Base-by-base conservation (phyloP, 2,888 invertebrate genomes). In the Acleris holmiana region DNA sequence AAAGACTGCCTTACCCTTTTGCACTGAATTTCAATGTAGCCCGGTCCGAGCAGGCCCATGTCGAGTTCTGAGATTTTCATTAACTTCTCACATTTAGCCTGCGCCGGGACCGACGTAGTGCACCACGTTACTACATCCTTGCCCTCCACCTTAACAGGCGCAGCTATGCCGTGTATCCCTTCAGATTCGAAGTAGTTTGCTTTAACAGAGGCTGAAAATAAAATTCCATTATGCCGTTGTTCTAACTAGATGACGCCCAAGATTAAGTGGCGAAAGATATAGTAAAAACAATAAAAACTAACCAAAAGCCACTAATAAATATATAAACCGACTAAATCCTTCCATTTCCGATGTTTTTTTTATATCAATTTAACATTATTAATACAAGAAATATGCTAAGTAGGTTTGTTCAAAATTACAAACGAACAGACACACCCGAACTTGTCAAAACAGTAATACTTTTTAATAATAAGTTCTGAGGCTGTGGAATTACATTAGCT, bases 61-160 rank as follows among this genome's bases (percentile, higher is more conserved):
- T 97, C 96, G 50, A 94, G 88, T 71, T 94, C 90, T 0, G 96
- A 90, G 2, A 96, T 95, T 69, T 88, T 93, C 0, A 96, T 93
- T 70, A 98, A 94, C 70, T 95, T 96, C 67, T 93, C 88, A 84
- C 99, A 99, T 92, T 99, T 99, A 62, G 93, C 93, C 74, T 96
- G 95, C 79, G 98, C 99, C 10, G 94, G 94, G 29, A 90, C 74
- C 55, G 95, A 97, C 23, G 96, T 95, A 0, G 98, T 97, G 83
- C 99, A 99, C 98, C 98, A 99, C 25, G 94, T 91, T 4, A 95
- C 82, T 13, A 84, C 67, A 65, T 91, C 88, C 57, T 82, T 76
- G 0, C 89, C 89, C 71, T 89, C 89, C 1, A 84, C 71, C 68
- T 82, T 82, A 19, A 74, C 75, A 2, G 72, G 63, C 41, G 71